These are phyloP conservation scores for Ochlodes sylvanus DNA, from an alignment of 2,888 invertebrate genomes.

Conservation along the genomic window DNA sequence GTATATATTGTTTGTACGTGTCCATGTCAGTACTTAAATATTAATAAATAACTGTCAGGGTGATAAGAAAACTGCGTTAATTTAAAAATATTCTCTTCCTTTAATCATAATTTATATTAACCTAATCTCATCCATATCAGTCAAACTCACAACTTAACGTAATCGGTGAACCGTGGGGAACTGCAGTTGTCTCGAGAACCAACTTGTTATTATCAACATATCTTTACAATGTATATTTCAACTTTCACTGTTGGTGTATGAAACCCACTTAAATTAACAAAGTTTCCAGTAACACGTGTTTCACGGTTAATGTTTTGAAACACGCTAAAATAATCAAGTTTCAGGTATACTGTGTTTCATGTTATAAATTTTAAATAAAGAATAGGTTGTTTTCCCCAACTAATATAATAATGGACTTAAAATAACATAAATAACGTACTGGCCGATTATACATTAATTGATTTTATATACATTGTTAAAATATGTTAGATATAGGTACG, in stretches of 20 bases:
- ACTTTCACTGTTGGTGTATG: no score
- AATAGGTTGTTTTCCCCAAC: no score
- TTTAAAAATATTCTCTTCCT: conserved; percentile 80
- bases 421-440: conserved; percentile 24
- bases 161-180: conserved; percentile 69
- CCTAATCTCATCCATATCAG: conserved; percentile 75
- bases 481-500: conserved; percentile 58
- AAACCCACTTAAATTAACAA: no score
- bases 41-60: not conserved
- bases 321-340: no score
- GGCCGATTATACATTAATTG: conserved; percentile 37
- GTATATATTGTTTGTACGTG: conserved; percentile 41
- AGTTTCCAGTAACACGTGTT: no score
- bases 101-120: conserved; percentile 80
- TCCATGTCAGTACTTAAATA: not conserved
- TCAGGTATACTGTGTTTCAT: no score
- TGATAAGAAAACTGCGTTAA: conserved; percentile 53
- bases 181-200: conserved; percentile 60
- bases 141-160: conserved; percentile 66
- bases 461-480: conserved; percentile 56
- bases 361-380: no score
- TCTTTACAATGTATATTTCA: conserved; percentile 26
- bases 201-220: conserved; percentile 28
- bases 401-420: no score
- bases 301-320: no score